Evolutionary conservation across 2,888 invertebrate species (phyloP).

Genomic region (Empis livida): DNA sequence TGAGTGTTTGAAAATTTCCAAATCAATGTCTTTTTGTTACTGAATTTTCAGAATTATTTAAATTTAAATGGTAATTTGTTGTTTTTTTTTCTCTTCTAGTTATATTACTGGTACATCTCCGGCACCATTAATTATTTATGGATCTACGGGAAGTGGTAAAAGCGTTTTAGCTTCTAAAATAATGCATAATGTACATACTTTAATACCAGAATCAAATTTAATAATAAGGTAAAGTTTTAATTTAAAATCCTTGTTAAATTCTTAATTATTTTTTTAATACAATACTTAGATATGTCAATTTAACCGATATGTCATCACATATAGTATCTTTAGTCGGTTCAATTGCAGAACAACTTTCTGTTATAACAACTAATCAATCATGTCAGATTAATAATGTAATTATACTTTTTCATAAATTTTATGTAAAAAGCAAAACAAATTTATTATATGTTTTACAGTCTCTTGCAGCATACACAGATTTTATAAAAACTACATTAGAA

Average conservation of each 20-base stretch:
- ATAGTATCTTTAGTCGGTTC: conserved; percentile 48
- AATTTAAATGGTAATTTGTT: no score
- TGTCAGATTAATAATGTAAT: conserved; percentile 48
- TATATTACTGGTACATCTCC: conserved; percentile 49
- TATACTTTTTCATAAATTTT: conserved; percentile 10
- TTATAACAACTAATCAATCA: conserved; percentile 53
- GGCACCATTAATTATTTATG: conserved; percentile 59
- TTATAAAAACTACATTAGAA: conserved; percentile 35
- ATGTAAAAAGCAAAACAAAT: background rate
- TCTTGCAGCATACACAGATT: conserved; percentile 53
- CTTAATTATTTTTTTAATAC: no score
- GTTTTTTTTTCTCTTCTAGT: conserved; percentile 29
- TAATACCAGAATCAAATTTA: conserved; percentile 49
- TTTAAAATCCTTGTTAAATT: no score
- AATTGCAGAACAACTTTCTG: conserved; percentile 60
- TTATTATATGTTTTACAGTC: conserved; percentile 40
- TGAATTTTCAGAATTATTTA: no score
- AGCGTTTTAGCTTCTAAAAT: conserved; percentile 65
- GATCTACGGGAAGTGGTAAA: conserved; percentile 72
- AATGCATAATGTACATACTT: conserved; percentile 48
- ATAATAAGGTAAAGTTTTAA: conserved; percentile 26
- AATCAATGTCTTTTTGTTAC: no score
- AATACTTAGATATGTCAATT: conserved; percentile 25
- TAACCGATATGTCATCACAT: conserved; percentile 29
- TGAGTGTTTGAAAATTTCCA: no score